Evolutionary conservation across 2,888 invertebrate genomes (phyloP), one percentile per base, ranked within the genome.

Genomic region (Leucophenga maculata): DNA sequence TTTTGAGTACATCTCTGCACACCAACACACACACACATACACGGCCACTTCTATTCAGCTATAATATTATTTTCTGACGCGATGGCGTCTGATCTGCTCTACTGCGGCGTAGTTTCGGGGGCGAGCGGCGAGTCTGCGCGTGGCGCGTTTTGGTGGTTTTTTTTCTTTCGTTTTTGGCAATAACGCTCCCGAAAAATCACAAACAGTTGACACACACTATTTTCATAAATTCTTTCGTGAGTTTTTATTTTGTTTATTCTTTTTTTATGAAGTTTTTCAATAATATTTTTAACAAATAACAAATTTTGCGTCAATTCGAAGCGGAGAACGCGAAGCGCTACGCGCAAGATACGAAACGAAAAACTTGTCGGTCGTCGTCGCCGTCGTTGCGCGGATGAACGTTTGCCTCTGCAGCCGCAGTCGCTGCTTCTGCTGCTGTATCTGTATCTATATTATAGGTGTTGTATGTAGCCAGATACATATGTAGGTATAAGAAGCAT

Each of bases 271-370:
- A 59, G 13, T 14, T 46, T 59, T 64, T 64, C 46, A 64, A 64
- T 64, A 64, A 64, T 64, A 64, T 46, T 64, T 64, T 39, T 8
- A 39, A 39, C 39, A 39, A 50, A 50, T 16, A 50, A 50, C 18
- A 50, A 16, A 50, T 64, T 62, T 48, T 22, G 31, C 22, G 46
- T 64, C 62, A 46, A 22, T 20, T 39, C 39, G 39, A 39, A 39
- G 8, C 39, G 32, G 62, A 64, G 62, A 64, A 64, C 62, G 48
- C 62, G 62, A 64, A 64, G 26, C 77, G 79, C 74, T 81, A 80
- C 75, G 80, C 81, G 76, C 81, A 80, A 82, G 86, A 81, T 78
- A 86, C 85, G 86, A 84, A 85, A 86, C 85, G 86, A 84, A 85
- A 85, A 85, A 85, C 86, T 85, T 83, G 86, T 85, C 84, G 39